Evolutionary conservation across 2,888 invertebrate species (phyloP), one percentile per base, ranked within the genome.

Genomic region (Andricus quercusramuli): DNA sequence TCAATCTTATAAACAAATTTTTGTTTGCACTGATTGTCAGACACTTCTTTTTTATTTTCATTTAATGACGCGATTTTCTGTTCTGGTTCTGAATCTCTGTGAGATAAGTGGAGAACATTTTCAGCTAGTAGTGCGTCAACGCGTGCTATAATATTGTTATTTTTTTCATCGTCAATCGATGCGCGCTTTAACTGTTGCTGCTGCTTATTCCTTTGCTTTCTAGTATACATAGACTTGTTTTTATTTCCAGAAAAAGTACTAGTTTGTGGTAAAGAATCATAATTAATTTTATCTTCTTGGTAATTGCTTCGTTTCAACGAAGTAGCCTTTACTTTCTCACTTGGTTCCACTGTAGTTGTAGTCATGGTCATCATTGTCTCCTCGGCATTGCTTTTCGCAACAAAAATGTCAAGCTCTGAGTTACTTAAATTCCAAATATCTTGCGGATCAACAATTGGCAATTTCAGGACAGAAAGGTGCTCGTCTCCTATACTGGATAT

Each of bases 401-500:
- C 79, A n/a, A 92, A 44, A 85, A 85, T 90, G 29, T 92, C 90
- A 83, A 90, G 91, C 5, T 20, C n/a, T 41, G 80, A 67, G 76
- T 85, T 84, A 62, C 87, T 83, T 22, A 84, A 81, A 32, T 83
- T 82, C 93, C 93, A 93, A 79, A 93, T 84, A 85, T 92, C 89
- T 25, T 85, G 80, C 25, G 87, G 85, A 81, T 90, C 90, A 82
- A 91, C 85, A 32, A 87, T 84, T 0, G 94, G 93, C 82, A 94
- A 92, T 86, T 93, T 93, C 0, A 94, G 87, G 17, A 95, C 92
- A 15, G 93, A 93, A 90, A 95, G 93, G 29, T 93, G 93, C 15
- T 90, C 87, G 2, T 94, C 94, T 65, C 94, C 95, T 78, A 96
- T 94, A n/a, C 93, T 91, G 4, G 93, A 92, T 56, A 96, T 90